Percentiles rank a stretch among this genome's conserved stretches.
phyloP scores from a whole-genome alignment of 2,888 invertebrate species.

The Epistrophe eligans region DNA sequence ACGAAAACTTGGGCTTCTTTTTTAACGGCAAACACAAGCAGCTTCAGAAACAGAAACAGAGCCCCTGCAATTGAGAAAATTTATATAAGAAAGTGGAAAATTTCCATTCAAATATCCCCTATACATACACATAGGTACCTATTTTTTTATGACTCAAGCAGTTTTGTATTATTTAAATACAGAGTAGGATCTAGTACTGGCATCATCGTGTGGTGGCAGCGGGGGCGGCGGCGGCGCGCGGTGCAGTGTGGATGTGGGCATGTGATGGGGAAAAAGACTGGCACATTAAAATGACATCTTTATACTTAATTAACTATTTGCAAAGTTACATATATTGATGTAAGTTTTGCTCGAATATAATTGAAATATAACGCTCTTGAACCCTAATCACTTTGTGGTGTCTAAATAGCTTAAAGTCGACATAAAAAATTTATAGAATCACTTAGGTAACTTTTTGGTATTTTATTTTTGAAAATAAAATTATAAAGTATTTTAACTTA shows the following conservation, averaged over 20 bases:
- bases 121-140: background rate
- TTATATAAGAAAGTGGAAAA: constrained; percentile 41
- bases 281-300: constrained; percentile 51
- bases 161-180: constrained; percentile 60
- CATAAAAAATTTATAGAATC: background rate
- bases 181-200: constrained; percentile 7
- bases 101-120: constrained; percentile 57
- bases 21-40: constrained; percentile 2
- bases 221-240: too few species aligned
- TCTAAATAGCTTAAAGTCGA: too few species aligned
- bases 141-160: constrained; percentile 61
- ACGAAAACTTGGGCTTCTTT: constrained; percentile 53
- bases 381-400: background rate
- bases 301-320: constrained; percentile 69
- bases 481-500: too few species aligned
- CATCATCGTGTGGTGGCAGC: too few species aligned
- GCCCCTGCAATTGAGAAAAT: constrained; percentile 2
- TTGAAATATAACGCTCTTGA: background rate
- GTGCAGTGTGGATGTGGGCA: background rate
- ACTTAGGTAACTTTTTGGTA: background rate
- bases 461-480: too few species aligned
- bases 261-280: background rate
- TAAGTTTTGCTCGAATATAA: background rate
- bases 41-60: background rate
- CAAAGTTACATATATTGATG: constrained; percentile 46